Base-by-base conservation (phyloP, 2,797 vertebrate genomes). In the Spheniscus humboldti region DNA sequence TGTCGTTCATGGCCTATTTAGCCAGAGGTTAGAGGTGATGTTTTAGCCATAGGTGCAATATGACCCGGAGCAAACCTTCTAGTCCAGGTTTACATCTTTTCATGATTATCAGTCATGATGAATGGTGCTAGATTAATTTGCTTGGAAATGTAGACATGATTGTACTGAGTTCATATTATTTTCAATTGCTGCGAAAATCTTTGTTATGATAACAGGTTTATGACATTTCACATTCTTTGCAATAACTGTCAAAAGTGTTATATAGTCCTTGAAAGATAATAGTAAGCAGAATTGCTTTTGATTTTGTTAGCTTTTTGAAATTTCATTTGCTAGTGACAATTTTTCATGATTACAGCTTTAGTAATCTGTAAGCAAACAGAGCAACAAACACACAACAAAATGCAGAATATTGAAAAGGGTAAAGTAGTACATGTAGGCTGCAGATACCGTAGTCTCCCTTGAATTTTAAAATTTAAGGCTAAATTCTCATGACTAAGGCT, bases 221-320 rank as follows among this genome's bases (percentile, higher is more conserved):
- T 67, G 77, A 60, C 56, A 77, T 85, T 63, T 79, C 67, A 59
- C 7, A 76, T 88, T 95, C 52, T 25, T 74, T 85, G n/a, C 0
- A 20, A 43, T 74, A 78, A 53, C 63, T 88, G 18, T 69, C 67
- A 62, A 52, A 96, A 85, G 16, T 35, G 31, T 60, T 86, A 33
- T 18, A 57, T 7, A 85, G 74, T 85, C 59, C 19, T 86, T 90
- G 73, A 85, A 88, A 87, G 23, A 79, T 31, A 81, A 56, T 39
- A 79, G 11, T 52, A 86, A 92, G 69, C 39, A 76, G 37, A 86
- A 66, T 87, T 87, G 85, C 35, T n/a, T 86, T 53, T 86, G 43
- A 79, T 92, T 96, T 84, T 82, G 37, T 86, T 91, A 68, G 45
- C 10, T 86, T 91, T 92, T 85, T 59, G 11, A 80, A 74, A 92